These are phyloP conservation scores for Oceanodroma tethys DNA, from an alignment of 2,113 vertebrate genomes.

Conservation along the genomic window DNA sequence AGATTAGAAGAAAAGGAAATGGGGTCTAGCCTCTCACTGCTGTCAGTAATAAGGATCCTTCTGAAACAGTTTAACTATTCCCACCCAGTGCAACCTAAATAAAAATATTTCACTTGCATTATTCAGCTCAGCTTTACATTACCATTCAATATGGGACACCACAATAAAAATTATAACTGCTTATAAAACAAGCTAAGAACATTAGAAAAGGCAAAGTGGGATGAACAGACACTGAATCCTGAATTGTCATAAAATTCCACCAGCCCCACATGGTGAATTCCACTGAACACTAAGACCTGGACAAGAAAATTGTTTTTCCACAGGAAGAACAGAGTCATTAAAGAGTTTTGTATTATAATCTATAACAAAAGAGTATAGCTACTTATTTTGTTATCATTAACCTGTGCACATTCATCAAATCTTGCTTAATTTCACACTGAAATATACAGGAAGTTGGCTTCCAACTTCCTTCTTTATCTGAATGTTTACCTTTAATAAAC, in stretches of 20 bases:
- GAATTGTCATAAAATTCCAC: background rate
- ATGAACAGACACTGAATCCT: background rate
- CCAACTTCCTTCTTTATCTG: background rate
- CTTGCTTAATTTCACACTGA: background rate
- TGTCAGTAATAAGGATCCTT: background rate
- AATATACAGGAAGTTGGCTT: background rate
- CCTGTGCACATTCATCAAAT: background rate
- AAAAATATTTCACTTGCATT: background rate
- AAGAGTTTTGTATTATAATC: background rate
- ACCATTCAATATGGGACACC: background rate
- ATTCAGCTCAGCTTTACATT: background rate
- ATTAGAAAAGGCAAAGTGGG: background rate
- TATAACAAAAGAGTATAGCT: background rate
- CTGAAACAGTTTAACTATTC: background rate
- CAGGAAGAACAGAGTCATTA: background rate
- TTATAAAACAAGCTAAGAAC: background rate
- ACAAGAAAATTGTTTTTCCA: background rate
- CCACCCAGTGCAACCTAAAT: background rate
- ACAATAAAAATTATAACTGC: background rate
- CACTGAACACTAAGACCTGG: background rate
- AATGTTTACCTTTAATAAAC: background rate
- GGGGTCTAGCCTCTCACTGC: background rate
- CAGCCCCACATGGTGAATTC: background rate
- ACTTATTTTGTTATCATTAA: background rate
- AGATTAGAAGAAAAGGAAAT: background rate